Conservation (phyloP, 2,888 invertebrate species). For the Cordilura impudica region DNA sequence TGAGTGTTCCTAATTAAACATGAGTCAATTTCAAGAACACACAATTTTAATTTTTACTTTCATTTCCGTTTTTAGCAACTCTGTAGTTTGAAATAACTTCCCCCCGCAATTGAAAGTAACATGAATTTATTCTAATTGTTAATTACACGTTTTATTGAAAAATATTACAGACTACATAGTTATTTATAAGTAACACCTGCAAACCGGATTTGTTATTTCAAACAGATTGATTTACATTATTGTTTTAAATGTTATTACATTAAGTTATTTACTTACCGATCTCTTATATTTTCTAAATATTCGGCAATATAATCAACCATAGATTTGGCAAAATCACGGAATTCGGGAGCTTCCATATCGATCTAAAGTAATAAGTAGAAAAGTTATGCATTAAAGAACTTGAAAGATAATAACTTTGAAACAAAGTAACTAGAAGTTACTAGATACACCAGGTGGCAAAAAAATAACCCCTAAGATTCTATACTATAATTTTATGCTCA, state of each 20-base stretch:
- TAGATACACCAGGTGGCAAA: not conserved
- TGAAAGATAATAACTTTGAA: not conserved
- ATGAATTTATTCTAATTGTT: not conserved
- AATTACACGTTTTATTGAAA: not conserved
- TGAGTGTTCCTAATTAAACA: not conserved
- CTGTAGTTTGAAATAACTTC: not conserved
- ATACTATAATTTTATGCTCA: too few species aligned
- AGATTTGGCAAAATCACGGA: constrained; percentile 92
- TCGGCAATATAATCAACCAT: constrained; percentile 96
- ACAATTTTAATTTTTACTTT: constrained; percentile 30
- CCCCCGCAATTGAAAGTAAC: not conserved
- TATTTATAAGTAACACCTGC: constrained; percentile 14
- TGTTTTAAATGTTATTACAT: not conserved
- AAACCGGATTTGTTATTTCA: not conserved
- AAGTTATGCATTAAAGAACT: not conserved
- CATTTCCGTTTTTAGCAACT: constrained; percentile 30
- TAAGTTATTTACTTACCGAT: constrained; percentile 81
- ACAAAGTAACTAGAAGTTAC: too few species aligned
- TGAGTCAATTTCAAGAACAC: constrained; percentile 7
- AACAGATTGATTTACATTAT: not conserved
- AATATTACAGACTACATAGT: not conserved
- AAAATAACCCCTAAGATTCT: not conserved
- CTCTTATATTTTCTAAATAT: constrained; percentile 95
- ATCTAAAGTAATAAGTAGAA: constrained; percentile 68
- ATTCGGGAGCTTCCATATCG: constrained; percentile 88